These are phyloP conservation scores for Zaprionus obscuricornis DNA, from an alignment of 2,888 invertebrate genomes.

Conservation along the genomic window DNA sequence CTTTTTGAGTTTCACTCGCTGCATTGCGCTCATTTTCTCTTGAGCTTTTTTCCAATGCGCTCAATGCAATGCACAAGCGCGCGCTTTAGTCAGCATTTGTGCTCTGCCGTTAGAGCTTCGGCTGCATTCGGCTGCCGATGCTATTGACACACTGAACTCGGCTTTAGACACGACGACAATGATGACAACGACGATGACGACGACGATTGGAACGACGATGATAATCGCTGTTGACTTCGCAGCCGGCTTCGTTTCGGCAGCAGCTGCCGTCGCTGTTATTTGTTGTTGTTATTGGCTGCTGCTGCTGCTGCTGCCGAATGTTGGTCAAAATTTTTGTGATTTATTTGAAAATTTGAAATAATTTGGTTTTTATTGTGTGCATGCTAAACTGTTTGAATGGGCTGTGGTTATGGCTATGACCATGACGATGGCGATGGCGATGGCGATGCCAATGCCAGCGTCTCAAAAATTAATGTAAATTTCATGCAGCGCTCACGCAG, in stretches of 20 bases:
- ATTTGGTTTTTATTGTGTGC: slow-evolving; percentile 60
- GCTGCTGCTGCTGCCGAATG: slow-evolving; percentile 29
- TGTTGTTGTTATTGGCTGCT: slow-evolving; percentile 5
- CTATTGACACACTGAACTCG: slow-evolving; percentile 74
- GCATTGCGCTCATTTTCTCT: slow-evolving; percentile 20
- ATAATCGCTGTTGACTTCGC: no score
- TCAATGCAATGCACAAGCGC: slow-evolving; percentile 53
- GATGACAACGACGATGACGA: slow-evolving; percentile 16
- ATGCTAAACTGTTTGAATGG: slow-evolving; percentile 34
- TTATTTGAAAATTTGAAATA: slow-evolving; percentile 69
- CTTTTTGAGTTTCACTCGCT: slow-evolving; percentile 10
- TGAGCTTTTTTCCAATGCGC: slow-evolving; percentile 24
- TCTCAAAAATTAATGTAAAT: slow-evolving; percentile 57
- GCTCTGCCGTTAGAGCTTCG: slow-evolving; percentile 38
- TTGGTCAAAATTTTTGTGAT: slow-evolving; percentile 64
- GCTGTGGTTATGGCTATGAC: no score
- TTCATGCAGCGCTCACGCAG: slow-evolving; percentile 53
- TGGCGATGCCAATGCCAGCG: slow-evolving; percentile 1
- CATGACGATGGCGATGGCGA: background rate
- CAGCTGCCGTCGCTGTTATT: slow-evolving; percentile 10
- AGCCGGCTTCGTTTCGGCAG: slow-evolving; percentile 18
- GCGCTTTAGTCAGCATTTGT: slow-evolving; percentile 61
- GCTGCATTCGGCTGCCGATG: slow-evolving; percentile 34
- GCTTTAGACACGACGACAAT: slow-evolving; percentile 32
- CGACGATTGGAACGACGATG: background rate